A percentile compares a stretch with the other conserved stretches of the same genome.
Evolutionary conservation across 2,888 invertebrate species (phyloP).

Genomic region (Lochmaea capreae): DNA sequence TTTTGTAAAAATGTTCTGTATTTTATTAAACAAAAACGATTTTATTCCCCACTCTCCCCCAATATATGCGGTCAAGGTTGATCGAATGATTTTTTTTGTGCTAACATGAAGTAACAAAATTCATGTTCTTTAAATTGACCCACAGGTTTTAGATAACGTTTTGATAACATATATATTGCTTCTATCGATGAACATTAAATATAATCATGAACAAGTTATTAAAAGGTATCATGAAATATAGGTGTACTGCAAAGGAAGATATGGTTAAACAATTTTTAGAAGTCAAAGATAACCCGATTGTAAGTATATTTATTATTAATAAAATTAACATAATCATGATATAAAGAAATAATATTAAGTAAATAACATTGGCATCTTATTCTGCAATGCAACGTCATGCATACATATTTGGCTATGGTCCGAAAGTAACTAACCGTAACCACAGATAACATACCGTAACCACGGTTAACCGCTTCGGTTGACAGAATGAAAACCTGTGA

Average conservation of each 20-base stretch:
- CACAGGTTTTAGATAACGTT: background rate
- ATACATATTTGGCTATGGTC: too few relatives aligned
- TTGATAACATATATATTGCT: constrained; percentile 23
- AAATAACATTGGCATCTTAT: background rate
- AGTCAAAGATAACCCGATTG: constrained; percentile 89
- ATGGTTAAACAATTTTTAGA: constrained; percentile 94
- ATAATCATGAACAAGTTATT: constrained; percentile 84
- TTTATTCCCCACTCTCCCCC: background rate
- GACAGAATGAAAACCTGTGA: too few relatives aligned
- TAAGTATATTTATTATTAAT: constrained; percentile 68
- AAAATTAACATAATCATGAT: constrained; percentile 9
- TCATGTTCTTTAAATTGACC: background rate
- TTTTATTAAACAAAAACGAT: background rate
- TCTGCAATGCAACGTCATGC: background rate
- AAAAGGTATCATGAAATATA: constrained; percentile 90
- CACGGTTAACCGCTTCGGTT: too few relatives aligned
- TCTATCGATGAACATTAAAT: constrained; percentile 1
- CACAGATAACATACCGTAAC: too few relatives aligned
- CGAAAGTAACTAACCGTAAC: too few relatives aligned
- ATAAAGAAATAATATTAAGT: too few relatives aligned
- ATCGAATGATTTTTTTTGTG: background rate
- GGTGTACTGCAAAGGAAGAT: constrained; percentile 80
- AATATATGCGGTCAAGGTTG: background rate
- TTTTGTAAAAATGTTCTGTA: background rate
- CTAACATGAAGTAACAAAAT: background rate